Conservation (phyloP, 1,140 invertebrate genomes). For the Eupristina koningsbergeri region DNA sequence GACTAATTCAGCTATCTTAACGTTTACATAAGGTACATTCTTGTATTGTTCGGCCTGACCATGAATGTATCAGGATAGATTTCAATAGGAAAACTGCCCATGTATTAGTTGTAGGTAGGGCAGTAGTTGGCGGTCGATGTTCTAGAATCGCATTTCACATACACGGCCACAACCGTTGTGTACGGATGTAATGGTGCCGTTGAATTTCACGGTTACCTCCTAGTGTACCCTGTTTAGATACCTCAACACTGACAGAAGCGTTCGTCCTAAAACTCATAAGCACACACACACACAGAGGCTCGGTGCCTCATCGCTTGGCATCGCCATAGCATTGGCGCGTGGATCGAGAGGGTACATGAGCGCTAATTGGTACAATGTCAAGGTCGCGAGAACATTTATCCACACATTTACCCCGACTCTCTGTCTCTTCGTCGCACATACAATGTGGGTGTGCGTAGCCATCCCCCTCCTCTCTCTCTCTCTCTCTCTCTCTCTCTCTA, state of each 20-base stretch:
- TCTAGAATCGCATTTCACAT: not conserved
- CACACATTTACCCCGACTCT: not conserved
- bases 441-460: not conserved
- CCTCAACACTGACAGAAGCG: slow-evolving; percentile 48
- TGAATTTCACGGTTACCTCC: slow-evolving; percentile 41
- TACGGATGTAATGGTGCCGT: not conserved
- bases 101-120: not conserved
- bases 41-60: too few relatives aligned
- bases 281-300: not conserved
- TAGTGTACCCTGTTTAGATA: slow-evolving; percentile 60
- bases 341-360: slow-evolving; percentile 64
- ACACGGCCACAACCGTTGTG: not conserved
- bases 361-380: slow-evolving; percentile 74
- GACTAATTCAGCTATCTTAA: too few relatives aligned
- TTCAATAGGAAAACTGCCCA: not conserved
- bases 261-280: not conserved
- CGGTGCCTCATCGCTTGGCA: not conserved
- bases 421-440: not conserved
- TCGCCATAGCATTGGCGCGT: slow-evolving; percentile 12
- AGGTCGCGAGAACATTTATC: slow-evolving; percentile 61
- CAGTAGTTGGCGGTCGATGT: not conserved
- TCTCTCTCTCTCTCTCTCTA: not conserved
- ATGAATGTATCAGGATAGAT: too few relatives aligned
- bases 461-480: too few relatives aligned
- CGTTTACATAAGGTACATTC: too few relatives aligned